Evolutionary conservation across 2,888 invertebrate genomes (phyloP).

Genomic region (Lepas anatifera): DNA sequence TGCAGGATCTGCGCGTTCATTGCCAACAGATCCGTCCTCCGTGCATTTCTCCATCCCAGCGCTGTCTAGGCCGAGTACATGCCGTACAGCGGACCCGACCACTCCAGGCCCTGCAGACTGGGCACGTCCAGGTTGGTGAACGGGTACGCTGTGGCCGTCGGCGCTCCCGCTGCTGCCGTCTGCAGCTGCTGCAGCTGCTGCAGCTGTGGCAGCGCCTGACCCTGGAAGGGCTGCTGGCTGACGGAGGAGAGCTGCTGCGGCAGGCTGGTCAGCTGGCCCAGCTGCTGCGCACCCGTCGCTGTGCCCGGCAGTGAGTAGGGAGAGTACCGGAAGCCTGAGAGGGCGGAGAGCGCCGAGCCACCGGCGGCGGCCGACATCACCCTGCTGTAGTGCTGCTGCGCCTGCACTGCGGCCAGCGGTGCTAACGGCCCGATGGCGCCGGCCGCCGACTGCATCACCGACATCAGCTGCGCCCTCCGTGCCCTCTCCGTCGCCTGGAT

Average conservation of each 20-base stretch:
- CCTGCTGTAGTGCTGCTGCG: slow-evolving; percentile 10
- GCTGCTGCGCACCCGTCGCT: neutral
- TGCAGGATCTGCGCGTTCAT: no score
- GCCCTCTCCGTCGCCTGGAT: slow-evolving; percentile 58
- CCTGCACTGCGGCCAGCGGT: slow-evolving; percentile 35
- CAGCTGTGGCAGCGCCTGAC: neutral
- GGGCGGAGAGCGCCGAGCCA: slow-evolving; percentile 39
- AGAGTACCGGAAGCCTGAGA: slow-evolving; percentile 47
- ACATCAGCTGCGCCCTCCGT: slow-evolving; percentile 57
- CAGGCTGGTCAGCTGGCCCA: neutral
- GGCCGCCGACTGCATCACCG: slow-evolving; percentile 45
- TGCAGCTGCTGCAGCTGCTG: neutral
- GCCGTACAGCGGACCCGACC: slow-evolving; percentile 36
- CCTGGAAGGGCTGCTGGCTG: neutral
- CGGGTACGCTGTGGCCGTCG: slow-evolving; percentile 29
- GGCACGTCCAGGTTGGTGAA: slow-evolving; percentile 84
- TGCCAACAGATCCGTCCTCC: no score
- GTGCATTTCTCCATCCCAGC: no score
- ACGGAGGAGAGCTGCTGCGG: neutral
- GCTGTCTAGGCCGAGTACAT: slow-evolving; percentile 5
- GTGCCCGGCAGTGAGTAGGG: slow-evolving; percentile 44
- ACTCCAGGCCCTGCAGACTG: slow-evolving; percentile 81
- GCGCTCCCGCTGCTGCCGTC: neutral
- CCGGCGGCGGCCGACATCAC: slow-evolving; percentile 19
- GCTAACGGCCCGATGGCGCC: slow-evolving; percentile 42